A percentile compares a stretch with the other conserved stretches of the same genome.
Conservation (phyloP, 1,140 invertebrate species). For the Cataglyphis hispanica region DNA sequence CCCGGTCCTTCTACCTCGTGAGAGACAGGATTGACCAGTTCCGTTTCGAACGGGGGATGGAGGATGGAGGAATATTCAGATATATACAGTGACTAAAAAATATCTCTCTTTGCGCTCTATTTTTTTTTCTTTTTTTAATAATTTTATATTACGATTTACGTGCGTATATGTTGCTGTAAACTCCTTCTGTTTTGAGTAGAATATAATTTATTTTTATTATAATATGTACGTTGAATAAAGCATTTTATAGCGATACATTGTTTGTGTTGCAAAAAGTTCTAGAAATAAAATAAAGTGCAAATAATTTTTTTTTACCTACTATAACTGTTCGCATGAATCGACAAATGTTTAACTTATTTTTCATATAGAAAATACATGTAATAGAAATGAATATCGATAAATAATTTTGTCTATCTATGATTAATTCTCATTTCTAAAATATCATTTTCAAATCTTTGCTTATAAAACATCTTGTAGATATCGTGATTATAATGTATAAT, state of each 20-base stretch:
- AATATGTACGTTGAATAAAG: no score
- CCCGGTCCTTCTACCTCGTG: conserved; percentile 45
- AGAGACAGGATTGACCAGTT: conserved; percentile 76
- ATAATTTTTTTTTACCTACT: neutral
- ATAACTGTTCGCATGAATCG: neutral
- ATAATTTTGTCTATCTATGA: neutral
- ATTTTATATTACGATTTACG: no score
- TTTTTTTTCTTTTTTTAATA: neutral
- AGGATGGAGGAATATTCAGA: conserved; percentile 70
- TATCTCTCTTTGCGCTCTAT: neutral
- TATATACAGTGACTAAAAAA: conserved; percentile 45
- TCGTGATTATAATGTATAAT: no score
- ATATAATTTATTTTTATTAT: neutral
- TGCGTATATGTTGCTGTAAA: neutral
- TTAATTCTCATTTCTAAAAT: neutral
- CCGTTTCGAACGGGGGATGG: conserved; percentile 47
- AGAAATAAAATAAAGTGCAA: neutral
- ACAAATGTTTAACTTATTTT: neutral
- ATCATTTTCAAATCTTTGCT: neutral
- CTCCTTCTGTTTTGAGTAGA: neutral
- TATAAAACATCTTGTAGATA: neutral
- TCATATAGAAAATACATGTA: neutral
- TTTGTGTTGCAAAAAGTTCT: neutral
- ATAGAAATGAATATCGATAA: neutral
- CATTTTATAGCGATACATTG: no score